Evolutionary conservation across 2,113 vertebrate genomes (phyloP).

Genomic region (Tupaia tana): DNA sequence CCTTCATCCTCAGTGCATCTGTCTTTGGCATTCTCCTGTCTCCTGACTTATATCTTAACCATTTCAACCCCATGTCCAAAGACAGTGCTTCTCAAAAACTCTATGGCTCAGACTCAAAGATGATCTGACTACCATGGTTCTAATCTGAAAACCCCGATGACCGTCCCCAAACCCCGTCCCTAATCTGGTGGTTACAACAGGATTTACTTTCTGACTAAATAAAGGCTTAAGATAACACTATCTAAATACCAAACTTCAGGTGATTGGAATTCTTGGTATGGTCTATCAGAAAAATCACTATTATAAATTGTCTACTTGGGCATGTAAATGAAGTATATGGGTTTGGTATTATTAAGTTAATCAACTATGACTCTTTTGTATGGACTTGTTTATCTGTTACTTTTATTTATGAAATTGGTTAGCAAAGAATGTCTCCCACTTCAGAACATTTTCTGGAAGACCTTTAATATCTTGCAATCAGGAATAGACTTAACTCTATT

Average conservation of each 20-base stretch:
- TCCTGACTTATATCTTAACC: not conserved
- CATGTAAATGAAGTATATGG: not conserved
- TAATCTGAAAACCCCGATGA: not conserved
- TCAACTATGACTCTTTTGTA: not conserved
- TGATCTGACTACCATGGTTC: not conserved
- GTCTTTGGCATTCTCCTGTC: not conserved
- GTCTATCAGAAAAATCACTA: not conserved
- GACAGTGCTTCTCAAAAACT: not conserved
- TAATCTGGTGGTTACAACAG: not conserved
- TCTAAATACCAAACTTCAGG: not conserved
- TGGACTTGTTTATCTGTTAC: not conserved
- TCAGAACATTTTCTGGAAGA: not conserved
- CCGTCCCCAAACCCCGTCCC: too few species aligned
- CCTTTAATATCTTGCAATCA: not conserved
- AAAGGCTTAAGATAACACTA: not conserved
- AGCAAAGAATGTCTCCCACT: not conserved
- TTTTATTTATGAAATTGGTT: constrained; percentile 12
- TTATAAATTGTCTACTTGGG: not conserved
- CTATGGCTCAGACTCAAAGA: not conserved
- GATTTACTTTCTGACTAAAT: not conserved
- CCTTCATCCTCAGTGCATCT: not conserved
- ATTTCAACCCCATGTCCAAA: too few species aligned
- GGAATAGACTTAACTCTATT: not conserved
- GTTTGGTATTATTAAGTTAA: not conserved
- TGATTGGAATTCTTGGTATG: not conserved